Evolutionary conservation across 2,888 invertebrate genomes (phyloP).

Genomic region (Dioctria linearis): DNA sequence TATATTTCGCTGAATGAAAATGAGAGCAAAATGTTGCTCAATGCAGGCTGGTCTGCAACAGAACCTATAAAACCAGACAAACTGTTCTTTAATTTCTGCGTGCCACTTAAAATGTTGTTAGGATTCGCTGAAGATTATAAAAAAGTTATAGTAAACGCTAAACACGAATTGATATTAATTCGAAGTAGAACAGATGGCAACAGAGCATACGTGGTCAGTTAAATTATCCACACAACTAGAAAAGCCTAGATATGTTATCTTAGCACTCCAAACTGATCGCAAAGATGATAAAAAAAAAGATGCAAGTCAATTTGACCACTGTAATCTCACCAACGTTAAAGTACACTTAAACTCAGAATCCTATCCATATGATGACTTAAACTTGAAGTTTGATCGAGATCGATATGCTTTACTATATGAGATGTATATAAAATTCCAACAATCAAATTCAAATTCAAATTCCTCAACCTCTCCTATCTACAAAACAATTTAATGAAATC

Average conservation of each 20-base stretch:
- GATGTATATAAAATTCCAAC: conserved; percentile 61
- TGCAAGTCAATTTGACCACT: conserved; percentile 59
- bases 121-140: conserved; percentile 67
- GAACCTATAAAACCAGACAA: conserved; percentile 13
- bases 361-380: conserved; percentile 66
- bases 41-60: conserved; percentile 59
- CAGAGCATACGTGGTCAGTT: conserved; percentile 64
- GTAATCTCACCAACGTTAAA: conserved; percentile 65
- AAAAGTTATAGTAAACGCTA: conserved; percentile 65
- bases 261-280: conserved; percentile 64
- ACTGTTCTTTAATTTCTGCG: conserved; percentile 63
- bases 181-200: conserved; percentile 55
- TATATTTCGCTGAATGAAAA: conserved; percentile 61
- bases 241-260: conserved; percentile 63
- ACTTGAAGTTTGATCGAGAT: conserved; percentile 62
- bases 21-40: conserved; percentile 55
- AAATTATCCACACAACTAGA: conserved; percentile 62
- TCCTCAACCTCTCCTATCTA: conserved; percentile 54
- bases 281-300: conserved; percentile 65
- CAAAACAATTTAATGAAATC: conserved; percentile 59
- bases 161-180: conserved; percentile 64
- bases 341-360: conserved; percentile 65
- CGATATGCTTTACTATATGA: conserved; percentile 62
- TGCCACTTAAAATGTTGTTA: conserved; percentile 64
- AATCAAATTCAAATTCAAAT: too few species aligned